phyloP scores from a whole-genome alignment of 2,888 invertebrate species.

The Hedychridium roseum region DNA sequence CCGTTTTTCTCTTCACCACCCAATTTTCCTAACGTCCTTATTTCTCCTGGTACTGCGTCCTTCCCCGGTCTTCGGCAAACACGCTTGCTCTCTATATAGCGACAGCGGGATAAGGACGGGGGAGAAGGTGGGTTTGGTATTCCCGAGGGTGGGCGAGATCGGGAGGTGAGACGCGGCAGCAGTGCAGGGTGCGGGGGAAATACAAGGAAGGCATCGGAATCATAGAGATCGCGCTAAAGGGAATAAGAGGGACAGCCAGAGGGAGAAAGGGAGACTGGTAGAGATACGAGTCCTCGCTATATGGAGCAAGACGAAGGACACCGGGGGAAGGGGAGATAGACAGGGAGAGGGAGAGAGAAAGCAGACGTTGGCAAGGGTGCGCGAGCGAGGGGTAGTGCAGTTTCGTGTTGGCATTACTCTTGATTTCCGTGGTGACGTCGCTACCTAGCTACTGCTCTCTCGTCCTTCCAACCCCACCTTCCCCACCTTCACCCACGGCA shows the following conservation, averaged over 20 bases:
- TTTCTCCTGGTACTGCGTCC: no score
- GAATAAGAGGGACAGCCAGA: slow-evolving; percentile 29
- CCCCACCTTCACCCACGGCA: neutral
- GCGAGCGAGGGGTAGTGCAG: slow-evolving; percentile 69
- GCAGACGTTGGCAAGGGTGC: slow-evolving; percentile 43
- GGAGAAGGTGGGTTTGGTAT: slow-evolving; percentile 16
- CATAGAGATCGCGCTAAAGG: no score
- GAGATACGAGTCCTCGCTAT: no score
- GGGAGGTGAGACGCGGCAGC: slow-evolving; percentile 22
- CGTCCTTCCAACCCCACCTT: slow-evolving; percentile 16
- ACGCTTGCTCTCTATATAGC: slow-evolving; percentile 4
- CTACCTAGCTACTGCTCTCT: slow-evolving; percentile 50
- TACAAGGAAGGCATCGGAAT: no score
- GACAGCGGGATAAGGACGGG: slow-evolving; percentile 12
- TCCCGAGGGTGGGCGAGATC: slow-evolving; percentile 31
- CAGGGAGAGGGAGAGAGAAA: slow-evolving; percentile 30
- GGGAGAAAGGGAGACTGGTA: slow-evolving; percentile 20
- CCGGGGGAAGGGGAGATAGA: slow-evolving; percentile 20
- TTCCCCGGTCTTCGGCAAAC: no score
- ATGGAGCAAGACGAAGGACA: slow-evolving; percentile 17
- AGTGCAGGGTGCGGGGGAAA: no score
- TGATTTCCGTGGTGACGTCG: slow-evolving; percentile 69
- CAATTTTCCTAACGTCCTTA: no score
- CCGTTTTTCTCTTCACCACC: no score
- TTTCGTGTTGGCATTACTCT: slow-evolving; percentile 74